Conservation (phyloP, 2,797 vertebrate genomes). For the Ptychadena robeensis region DNA sequence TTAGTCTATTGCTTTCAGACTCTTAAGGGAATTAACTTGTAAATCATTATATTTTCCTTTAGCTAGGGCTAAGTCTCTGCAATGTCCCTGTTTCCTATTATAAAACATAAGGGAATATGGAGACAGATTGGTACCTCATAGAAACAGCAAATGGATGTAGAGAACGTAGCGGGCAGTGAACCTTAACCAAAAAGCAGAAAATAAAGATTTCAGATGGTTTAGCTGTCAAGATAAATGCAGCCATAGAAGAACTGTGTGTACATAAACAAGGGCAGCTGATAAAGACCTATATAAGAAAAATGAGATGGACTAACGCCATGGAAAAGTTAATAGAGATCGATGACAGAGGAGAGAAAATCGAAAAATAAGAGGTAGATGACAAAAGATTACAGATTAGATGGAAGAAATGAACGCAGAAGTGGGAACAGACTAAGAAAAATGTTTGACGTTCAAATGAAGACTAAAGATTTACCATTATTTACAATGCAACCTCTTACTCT, state of each 20-base stretch:
- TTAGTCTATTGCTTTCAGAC: background rate
- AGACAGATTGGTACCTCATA: slow-evolving; percentile 42
- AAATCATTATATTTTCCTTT: background rate
- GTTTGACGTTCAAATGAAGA: background rate
- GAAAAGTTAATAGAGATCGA: slow-evolving; percentile 53
- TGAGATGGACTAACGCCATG: slow-evolving; percentile 37
- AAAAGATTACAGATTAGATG: slow-evolving; percentile 38
- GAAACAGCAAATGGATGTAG: slow-evolving; percentile 41
- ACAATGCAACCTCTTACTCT: background rate
- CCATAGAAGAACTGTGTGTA: slow-evolving; percentile 42
- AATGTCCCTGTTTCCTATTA: slow-evolving; percentile 43
- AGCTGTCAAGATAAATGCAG: slow-evolving; percentile 51
- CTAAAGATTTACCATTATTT: slow-evolving; percentile 10
- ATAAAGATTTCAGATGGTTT: slow-evolving; percentile 48
- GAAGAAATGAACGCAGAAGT: slow-evolving; percentile 23
- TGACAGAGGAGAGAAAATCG: slow-evolving; percentile 28
- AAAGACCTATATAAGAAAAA: slow-evolving; percentile 53
- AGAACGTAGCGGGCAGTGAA: slow-evolving; percentile 38
- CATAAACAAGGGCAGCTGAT: slow-evolving; percentile 52
- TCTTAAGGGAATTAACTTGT: background rate
- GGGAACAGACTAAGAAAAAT: background rate
- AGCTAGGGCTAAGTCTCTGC: background rate
- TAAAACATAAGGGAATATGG: slow-evolving; percentile 36
- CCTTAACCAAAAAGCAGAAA: slow-evolving; percentile 52
- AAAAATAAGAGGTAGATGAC: slow-evolving; percentile 35